Base-by-base conservation (phyloP, 2,113 vertebrate genomes). In the Macquaria ambigua region DNA sequence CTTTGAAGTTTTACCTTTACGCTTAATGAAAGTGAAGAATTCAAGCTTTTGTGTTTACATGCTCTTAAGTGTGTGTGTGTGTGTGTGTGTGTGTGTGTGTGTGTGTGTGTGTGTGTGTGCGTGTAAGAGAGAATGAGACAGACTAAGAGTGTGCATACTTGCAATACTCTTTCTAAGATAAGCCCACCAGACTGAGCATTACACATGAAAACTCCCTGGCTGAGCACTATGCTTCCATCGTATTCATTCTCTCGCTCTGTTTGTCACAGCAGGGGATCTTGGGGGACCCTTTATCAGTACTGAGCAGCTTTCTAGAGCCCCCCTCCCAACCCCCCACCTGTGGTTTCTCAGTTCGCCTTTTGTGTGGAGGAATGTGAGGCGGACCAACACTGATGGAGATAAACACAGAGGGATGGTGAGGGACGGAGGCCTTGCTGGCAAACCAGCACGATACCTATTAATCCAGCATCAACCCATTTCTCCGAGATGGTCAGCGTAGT, bases 211-310 rank as follows among this genome's bases (percentile, higher is more conserved):
- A 92, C 87, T 93, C 87, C 56, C 74, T n/a, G 64, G 66, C 86
- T 77, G 81, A 85, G 83, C 78, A 11, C 83, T 62, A 20, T 21
- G 69, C 81, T 77, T 87, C 77, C 81, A 77, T 85, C 72, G 31
- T 59, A 46, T 81, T 83, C 69, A 70, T 79, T 85, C 78, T 83
- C 85, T 88, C 37, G 73, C 84, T 88, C 81, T 86, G 85, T 91
- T 90, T 90, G 84, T 87, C 92, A 64, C 92, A 79, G 90, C 85
- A 5, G 89, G 93, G 84, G 82, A 77, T 89, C 87, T 92, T 85
- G 78, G 84, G 88, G 90, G 90, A 93, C 81, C 88, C 89, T 92
- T 95, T 94, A 94, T 95, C 94, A 90, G 92, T 41, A 31, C 77
- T 63, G 77, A 89, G 82, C 94, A 95, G 94, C 90, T 90, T 92